These are phyloP conservation scores for Dromiciops gliroides DNA, from an alignment of 2,113 vertebrate genomes.

Conservation along the genomic window DNA sequence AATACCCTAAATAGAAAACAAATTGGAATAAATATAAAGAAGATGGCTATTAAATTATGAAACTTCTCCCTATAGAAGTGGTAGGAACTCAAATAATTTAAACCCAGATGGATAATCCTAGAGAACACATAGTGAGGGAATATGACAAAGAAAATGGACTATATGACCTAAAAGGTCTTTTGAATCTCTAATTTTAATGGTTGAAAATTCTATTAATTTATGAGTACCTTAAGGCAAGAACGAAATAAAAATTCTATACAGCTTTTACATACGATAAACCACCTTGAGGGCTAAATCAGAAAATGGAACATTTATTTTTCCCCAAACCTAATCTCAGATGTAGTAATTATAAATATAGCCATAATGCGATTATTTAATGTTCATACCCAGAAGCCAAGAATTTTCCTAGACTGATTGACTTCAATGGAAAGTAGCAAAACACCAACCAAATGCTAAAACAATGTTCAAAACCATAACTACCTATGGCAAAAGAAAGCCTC, in stretches of 20 bases:
- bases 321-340: not conserved
- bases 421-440: not conserved
- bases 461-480: not conserved
- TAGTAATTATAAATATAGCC: not conserved
- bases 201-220: not conserved
- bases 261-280: not conserved
- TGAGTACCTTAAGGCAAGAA: not conserved
- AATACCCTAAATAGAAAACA: not conserved
- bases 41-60: not conserved
- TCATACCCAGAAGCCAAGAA: not conserved
- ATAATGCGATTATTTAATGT: not conserved
- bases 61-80: not conserved
- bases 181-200: not conserved
- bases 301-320: not conserved
- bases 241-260: not conserved
- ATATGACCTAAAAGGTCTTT: not conserved
- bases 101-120: not conserved
- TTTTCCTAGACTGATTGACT: not conserved
- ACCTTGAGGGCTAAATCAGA: not conserved
- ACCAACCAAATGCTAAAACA: not conserved
- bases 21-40: not conserved
- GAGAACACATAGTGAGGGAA: not conserved
- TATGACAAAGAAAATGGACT: too few relatives aligned
- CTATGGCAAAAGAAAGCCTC: not conserved
- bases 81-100: not conserved